Base-by-base conservation (phyloP, 2,888 invertebrate genomes). In the Clivina fossor region DNA sequence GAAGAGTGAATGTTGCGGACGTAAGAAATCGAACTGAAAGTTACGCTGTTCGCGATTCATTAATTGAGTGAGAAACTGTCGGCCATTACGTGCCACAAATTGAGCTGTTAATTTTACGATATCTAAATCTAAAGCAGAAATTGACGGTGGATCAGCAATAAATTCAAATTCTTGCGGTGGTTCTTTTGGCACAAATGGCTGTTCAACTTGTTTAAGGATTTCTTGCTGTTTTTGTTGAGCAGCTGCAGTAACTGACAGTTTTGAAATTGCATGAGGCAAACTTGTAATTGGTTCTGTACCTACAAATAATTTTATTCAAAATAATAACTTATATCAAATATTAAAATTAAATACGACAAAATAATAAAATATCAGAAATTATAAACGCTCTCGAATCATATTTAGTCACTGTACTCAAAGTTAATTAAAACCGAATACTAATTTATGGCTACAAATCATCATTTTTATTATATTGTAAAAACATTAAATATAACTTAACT, bases 11-110 rank as follows among this genome's bases (percentile, higher is more conserved):
- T 99, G 99, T 68, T 99, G 98, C 0, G 99, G 99, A 2, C 98
- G 83, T 2, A 99, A 79, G 71, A 99, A 99, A 74, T 99, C 99
- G 78, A 99, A 99, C 73, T 98, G 97, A 67, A 93, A 97, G 71
- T 99, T 99, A 2, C 97, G 80, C 69, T 96, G 95, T 69, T 99
- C 99, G 15, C 96, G 84, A 70, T 96, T 97, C 98, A 99, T 99
- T 11, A 99, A 76, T 69, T 96, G 96, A 0, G 98, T 98, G 13
- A 99, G 78, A 73, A 99, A 99, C 69, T 97, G 95, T 0, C 98
- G 83, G 0, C 99, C 99, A 75, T 99, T 99, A 68, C 98, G 82
- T 0, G 99, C 99, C 0, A 98, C 98, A 78, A 99, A 99, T 72
- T 99, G 95, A 0, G 99, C 99, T 0, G 99, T 99, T 18, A 99